Evolutionary conservation across 2,797 vertebrate species (phyloP).

Genomic region (Novumbra hubbsi): DNA sequence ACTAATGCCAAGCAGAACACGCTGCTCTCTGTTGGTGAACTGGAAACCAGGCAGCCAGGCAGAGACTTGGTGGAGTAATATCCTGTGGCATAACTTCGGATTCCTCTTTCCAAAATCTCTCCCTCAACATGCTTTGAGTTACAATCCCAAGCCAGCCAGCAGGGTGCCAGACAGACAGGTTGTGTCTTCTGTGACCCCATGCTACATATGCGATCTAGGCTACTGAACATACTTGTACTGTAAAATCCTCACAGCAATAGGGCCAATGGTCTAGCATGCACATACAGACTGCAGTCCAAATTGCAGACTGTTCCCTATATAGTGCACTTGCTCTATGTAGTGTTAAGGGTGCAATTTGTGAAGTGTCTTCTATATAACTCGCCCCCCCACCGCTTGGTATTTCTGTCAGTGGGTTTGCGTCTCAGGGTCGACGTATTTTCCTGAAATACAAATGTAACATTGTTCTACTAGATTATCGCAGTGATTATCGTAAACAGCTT

Average conservation of each 20-base stretch:
- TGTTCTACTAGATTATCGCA: slow-evolving; percentile 61
- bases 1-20: slow-evolving; percentile 65
- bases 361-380: not conserved
- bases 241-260: not conserved
- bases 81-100: slow-evolving; percentile 66
- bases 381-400: slow-evolving; percentile 3
- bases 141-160: slow-evolving; percentile 42
- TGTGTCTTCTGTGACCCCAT: slow-evolving; percentile 30
- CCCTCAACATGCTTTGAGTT: slow-evolving; percentile 55
- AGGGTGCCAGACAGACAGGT: slow-evolving; percentile 20
- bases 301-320: not conserved
- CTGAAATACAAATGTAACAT: slow-evolving; percentile 48
- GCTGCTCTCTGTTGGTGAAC: slow-evolving; percentile 51
- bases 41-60: slow-evolving; percentile 29
- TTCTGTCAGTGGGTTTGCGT: slow-evolving; percentile 45
- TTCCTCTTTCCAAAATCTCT: slow-evolving; percentile 56
- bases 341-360: not conserved
- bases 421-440: slow-evolving; percentile 25
- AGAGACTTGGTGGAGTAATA: slow-evolving; percentile 57
- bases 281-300: not conserved
- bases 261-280: not conserved
- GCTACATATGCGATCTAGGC: not conserved
- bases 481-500: slow-evolving; percentile 63
- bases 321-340: not conserved
- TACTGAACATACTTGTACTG: slow-evolving; percentile 26